A percentile compares a stretch with the other conserved stretches of the same genome.
Evolutionary conservation across 2,888 invertebrate genomes (phyloP).

Genomic region (Caenorhabditis angaria): DNA sequence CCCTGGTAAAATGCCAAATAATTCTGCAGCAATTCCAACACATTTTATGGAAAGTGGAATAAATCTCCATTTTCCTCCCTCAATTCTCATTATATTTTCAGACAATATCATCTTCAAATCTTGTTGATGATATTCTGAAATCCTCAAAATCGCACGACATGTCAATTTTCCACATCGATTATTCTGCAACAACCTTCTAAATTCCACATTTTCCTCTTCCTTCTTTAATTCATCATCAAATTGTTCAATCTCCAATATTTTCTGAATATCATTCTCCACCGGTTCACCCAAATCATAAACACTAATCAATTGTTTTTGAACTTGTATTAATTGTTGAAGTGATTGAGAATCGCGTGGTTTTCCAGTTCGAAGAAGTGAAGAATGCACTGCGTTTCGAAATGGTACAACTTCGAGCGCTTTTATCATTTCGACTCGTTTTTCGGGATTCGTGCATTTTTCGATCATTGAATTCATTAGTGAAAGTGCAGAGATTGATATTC

Average conservation of each 20-base stretch:
- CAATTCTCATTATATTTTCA: conserved; percentile 51
- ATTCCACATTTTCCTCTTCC: conserved; percentile 11
- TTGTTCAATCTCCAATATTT: conserved; percentile 29
- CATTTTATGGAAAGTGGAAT: conserved; percentile 39
- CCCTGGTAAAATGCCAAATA: conserved; percentile 43
- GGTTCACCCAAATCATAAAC: conserved; percentile 20
- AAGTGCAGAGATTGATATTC: conserved; percentile 91
- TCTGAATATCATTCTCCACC: conserved; percentile 27
- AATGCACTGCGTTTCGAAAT: conserved; percentile 57
- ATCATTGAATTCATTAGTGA: conserved; percentile 83
- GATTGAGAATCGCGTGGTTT: conserved; percentile 45
- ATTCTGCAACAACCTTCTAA: conserved; percentile 6
- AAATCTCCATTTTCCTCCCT: conserved; percentile 47
- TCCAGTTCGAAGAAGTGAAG: conserved; percentile 45
- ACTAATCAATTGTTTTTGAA: conserved; percentile 44
- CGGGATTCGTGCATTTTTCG: conserved; percentile 16
- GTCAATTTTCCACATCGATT: conserved; percentile 28
- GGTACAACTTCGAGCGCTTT: conserved; percentile 53
- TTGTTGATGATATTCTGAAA: conserved; percentile 30
- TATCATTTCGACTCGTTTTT: conserved; percentile 25
- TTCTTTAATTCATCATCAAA: conserved; percentile 14
- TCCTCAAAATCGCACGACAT: conserved; percentile 12
- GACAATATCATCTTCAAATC: conserved; percentile 40
- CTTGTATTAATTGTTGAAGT: conserved; percentile 48
- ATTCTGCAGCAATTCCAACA: conserved; percentile 38